Percentiles rank a stretch among this genome's conserved stretches.
Conservation (phyloP, 2,888 invertebrate genomes). For the Hirtodrosophila alboralis region DNA sequence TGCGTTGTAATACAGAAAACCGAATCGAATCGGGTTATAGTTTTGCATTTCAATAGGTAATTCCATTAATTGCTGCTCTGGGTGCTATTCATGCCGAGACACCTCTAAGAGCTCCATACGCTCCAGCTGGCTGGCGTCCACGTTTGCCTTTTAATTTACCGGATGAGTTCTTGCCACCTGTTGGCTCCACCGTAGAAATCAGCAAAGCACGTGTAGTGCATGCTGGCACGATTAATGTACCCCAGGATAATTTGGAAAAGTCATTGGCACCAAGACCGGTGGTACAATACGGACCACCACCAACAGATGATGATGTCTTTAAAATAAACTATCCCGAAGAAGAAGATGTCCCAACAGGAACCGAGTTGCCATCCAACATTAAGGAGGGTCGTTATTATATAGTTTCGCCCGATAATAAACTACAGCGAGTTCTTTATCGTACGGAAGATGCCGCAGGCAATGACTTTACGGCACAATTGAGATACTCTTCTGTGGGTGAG, state of each 20-base stretch:
- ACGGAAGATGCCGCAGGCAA: slow-evolving; percentile 78
- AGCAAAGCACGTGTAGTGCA: slow-evolving; percentile 78
- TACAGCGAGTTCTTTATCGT: slow-evolving; percentile 82
- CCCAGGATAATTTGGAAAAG: slow-evolving; percentile 30
- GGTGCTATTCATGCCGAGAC: slow-evolving; percentile 56
- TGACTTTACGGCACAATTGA: slow-evolving; percentile 83
- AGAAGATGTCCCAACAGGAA: slow-evolving; percentile 13
- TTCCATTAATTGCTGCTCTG: slow-evolving; percentile 12
- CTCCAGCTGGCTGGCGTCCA: slow-evolving; percentile 84
- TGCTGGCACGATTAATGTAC: slow-evolving; percentile 68
- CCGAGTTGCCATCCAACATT: slow-evolving; percentile 15
- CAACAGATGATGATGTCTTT: slow-evolving; percentile 52
- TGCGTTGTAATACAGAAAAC: slow-evolving; percentile 7
- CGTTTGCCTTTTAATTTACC: slow-evolving; percentile 82
- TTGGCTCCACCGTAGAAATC: slow-evolving; percentile 63
- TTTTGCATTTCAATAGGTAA: slow-evolving; percentile 19
- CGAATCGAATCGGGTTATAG: background rate
- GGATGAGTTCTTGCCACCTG: slow-evolving; percentile 58
- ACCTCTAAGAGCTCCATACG: slow-evolving; percentile 77
- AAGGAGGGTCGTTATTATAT: slow-evolving; percentile 83
- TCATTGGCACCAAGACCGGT: slow-evolving; percentile 30
- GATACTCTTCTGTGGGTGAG: slow-evolving; percentile 83
- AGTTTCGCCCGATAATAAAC: slow-evolving; percentile 81
- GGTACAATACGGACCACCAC: slow-evolving; percentile 68
- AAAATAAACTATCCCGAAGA: slow-evolving; percentile 67